These are phyloP conservation scores for Sprattus sprattus DNA, from an alignment of 2,113 vertebrate species.

Conservation along the genomic window DNA sequence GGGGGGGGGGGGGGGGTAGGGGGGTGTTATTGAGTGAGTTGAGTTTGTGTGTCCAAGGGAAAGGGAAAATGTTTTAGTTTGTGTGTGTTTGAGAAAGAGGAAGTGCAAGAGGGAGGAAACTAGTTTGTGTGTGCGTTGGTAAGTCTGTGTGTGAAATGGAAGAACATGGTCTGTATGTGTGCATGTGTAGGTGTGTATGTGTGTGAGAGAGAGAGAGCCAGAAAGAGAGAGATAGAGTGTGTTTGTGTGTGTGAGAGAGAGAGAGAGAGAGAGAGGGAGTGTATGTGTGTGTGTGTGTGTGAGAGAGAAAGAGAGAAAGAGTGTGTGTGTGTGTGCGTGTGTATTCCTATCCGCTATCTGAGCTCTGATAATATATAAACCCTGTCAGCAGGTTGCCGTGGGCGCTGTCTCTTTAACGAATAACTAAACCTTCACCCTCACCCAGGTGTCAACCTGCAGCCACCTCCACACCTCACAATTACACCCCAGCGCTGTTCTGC, in stretches of 20 bases:
- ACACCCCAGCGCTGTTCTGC: constrained; percentile 31
- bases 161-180: background rate
- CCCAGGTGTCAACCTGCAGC: constrained; percentile 49
- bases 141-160: too few species aligned
- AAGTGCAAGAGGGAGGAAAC: too few species aligned
- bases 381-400: constrained; percentile 48
- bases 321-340: background rate
- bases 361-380: constrained; percentile 44
- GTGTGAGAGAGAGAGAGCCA: too few species aligned
- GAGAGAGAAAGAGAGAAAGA: too few species aligned
- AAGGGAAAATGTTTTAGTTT: background rate
- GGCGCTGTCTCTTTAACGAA: constrained; percentile 47
- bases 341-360: background rate
- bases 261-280: too few species aligned
- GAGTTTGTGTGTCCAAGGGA: background rate
- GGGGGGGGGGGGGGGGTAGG: too few species aligned
- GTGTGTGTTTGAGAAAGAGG: background rate
- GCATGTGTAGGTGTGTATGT: too few species aligned
- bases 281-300: background rate
- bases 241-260: too few species aligned
- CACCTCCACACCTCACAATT: constrained; percentile 42
- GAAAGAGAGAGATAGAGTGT: too few species aligned
- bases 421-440: constrained; percentile 46
- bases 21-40: too few species aligned
- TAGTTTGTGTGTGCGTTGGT: background rate